Base-by-base conservation (phyloP, 2,113 vertebrate species). In the Rhizomys pruinosus region DNA sequence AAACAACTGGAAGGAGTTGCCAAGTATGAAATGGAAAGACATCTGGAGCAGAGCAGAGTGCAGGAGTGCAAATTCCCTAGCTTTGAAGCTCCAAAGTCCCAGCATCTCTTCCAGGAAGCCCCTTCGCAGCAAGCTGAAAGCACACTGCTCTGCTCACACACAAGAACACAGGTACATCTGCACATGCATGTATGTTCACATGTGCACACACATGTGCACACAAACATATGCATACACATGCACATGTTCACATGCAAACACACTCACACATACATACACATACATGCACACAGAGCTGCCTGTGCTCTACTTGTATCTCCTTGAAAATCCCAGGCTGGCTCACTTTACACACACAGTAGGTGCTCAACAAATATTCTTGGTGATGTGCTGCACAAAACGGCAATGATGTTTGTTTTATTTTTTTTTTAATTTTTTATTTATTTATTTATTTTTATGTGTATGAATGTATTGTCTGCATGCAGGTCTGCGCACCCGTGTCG, bases 211-310 rank as follows among this genome's bases (percentile, higher is more conserved):
- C 47, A 52, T 11, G 6, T 11, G 11, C 47, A 52, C 11, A 11
- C 47, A 52, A 6, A 52, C 47, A 52, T 52, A 11, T 11, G 11
- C 6, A 52, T 52, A 52, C 47, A 52, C 6, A 11, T 11, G 11
- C 47, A 11, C 47, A 52, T 52, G 11, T 52, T 7, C 47, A 52
- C 47, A 52, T 52, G 47, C 47, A 52, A 6, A 52, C 11, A 11
- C 47, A 25, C 3, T 13, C 1, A 0, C 2, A 3, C 9, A 10
- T n/a, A 19, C 11, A 6, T 23, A 12, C 71, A 25, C 7, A 17
- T 4, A 25, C 22, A n/a, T 9, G 32, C 15, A 19, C 61, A 3
- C 57, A 78, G 44, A 64, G 42, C 3, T 29, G 17, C 6, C 23
- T 34, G 2, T 6, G 7, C 9, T 85, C 34, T 22, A 73, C 9